Base-by-base conservation (phyloP, 2,888 invertebrate genomes). In the Peribatodes rhomboidaria region DNA sequence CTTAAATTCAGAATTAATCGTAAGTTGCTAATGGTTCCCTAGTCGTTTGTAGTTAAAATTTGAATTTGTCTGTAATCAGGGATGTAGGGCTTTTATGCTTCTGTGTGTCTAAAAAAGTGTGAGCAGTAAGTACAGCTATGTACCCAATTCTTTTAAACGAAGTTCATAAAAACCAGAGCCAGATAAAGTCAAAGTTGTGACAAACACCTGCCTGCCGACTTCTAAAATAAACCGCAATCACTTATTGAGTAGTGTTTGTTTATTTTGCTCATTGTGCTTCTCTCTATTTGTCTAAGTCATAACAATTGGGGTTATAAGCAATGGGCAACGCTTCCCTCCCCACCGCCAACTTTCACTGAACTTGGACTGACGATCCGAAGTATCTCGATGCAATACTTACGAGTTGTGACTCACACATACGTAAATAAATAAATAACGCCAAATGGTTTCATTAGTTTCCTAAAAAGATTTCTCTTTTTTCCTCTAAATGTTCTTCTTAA, bases 291-390 rank as follows among this genome's bases (percentile, higher is more conserved):
- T 47, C 37, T 41, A 47, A 60, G 54, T 54, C 54, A 60, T 46
- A 33, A 49, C 31, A 55, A 61, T 49, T 14, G 46, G 22, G 61
- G 61, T 55, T 54, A 61, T 54, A 53, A 49, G 14, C 14, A 27
- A 53, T 46, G 37, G 52, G 20, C 50, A 31, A 46, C n/a, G 18
- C 41, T 54, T 44, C 31, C 47, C 20, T 50, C 16, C 37, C 52
- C 39, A 46, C 54, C 39, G 31, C 31, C 39, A 42, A 61, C 61
- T 61, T 61, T 61, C 61, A 56, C 55, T 61, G 49, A 55, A 55
- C 55, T 49, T 55, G 49, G 55, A 55, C 44, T 39, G 37, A 39
- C 49, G 39, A 33, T 27, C 10, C 42, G 1, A 61, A 61, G 27
- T 27, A 54, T 53, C 44, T n/a, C 44, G 27, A 49, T 22, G n/a